phyloP scores from a whole-genome alignment of 2,113 vertebrate species.

The Mola mola region DNA sequence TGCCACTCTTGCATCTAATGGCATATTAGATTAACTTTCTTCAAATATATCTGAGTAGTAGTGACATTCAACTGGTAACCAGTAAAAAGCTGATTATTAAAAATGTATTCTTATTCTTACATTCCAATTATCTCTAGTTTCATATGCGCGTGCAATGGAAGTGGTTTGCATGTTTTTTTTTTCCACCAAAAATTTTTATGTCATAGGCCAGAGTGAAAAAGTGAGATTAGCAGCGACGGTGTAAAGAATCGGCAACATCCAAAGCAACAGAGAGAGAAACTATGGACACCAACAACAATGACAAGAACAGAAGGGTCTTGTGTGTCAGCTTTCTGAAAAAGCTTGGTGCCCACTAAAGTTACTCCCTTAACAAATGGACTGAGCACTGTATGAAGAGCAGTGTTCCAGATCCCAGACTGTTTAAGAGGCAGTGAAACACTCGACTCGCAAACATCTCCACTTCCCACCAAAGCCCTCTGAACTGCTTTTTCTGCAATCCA shows the following conservation, averaged over 20 bases:
- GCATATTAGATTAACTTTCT: neutral
- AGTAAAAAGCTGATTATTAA: too few relatives aligned
- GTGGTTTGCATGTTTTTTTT: too few relatives aligned
- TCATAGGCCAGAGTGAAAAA: too few relatives aligned
- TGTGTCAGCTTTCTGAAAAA: constrained; percentile 44
- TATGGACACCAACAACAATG: constrained; percentile 1
- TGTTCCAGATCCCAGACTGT: constrained; percentile 41
- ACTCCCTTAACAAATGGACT: constrained; percentile 45
- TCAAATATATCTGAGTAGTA: neutral
- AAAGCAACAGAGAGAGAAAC: too few relatives aligned
- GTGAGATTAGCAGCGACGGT: too few relatives aligned
- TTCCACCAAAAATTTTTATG: too few relatives aligned
- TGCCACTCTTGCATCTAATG: neutral
- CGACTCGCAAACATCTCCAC: constrained; percentile 48
- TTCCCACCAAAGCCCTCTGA: constrained; percentile 24
- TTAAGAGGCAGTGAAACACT: constrained; percentile 70
- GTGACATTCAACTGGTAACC: too few relatives aligned
- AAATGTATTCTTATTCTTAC: too few relatives aligned
- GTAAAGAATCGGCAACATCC: too few relatives aligned
- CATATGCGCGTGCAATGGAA: too few relatives aligned
- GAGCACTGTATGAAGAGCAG: constrained; percentile 23
- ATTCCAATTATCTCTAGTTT: too few relatives aligned
- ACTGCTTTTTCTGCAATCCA: constrained; percentile 38
- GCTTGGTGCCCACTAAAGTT: constrained; percentile 28
- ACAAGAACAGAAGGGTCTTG: constrained; percentile 41